These are phyloP conservation scores for Romanomermis culicivorax DNA, from an alignment of 2,888 invertebrate species.

Conservation along the genomic window DNA sequence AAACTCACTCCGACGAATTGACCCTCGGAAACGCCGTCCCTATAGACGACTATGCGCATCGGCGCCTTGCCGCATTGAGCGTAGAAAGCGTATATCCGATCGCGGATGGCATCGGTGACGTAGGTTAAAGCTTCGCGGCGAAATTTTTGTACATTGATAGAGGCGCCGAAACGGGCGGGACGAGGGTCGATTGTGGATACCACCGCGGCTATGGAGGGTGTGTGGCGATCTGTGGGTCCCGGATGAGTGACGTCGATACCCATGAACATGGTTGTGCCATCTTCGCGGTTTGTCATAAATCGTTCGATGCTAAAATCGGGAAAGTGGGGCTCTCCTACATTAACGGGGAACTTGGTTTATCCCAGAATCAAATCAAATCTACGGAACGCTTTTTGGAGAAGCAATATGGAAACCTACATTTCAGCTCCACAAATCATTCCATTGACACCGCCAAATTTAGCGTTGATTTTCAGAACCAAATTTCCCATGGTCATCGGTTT, in stretches of 20 bases:
- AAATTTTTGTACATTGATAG: conserved; percentile 47
- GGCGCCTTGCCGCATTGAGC: conserved; percentile 11
- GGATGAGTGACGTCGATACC: conserved; percentile 82
- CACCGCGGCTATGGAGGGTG: conserved; percentile 11
- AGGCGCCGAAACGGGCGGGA: conserved; percentile 33
- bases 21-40: conserved; percentile 20
- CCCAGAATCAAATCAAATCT: too few relatives aligned
- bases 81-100: conserved; percentile 10
- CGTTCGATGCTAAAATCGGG: conserved; percentile 7
- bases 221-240: conserved; percentile 43
- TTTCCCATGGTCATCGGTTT: conserved; percentile 10
- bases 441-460: conserved; percentile 59
- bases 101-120: conserved; percentile 9
- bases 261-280: conserved; percentile 37
- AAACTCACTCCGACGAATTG: conserved; percentile 15
- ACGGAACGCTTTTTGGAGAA: too few relatives aligned
- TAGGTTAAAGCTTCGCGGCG: conserved; percentile 5
- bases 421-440: conserved; percentile 38
- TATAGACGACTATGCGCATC: conserved; percentile 17
- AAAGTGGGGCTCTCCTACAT: neutral
- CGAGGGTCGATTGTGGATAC: conserved; percentile 25
- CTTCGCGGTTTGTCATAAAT: neutral
- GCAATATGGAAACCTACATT: too few relatives aligned
- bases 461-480: conserved; percentile 35
- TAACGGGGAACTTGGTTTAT: too few relatives aligned